phyloP scores from a whole-genome alignment of 2,113 vertebrate genomes.

The Platanista minor region DNA sequence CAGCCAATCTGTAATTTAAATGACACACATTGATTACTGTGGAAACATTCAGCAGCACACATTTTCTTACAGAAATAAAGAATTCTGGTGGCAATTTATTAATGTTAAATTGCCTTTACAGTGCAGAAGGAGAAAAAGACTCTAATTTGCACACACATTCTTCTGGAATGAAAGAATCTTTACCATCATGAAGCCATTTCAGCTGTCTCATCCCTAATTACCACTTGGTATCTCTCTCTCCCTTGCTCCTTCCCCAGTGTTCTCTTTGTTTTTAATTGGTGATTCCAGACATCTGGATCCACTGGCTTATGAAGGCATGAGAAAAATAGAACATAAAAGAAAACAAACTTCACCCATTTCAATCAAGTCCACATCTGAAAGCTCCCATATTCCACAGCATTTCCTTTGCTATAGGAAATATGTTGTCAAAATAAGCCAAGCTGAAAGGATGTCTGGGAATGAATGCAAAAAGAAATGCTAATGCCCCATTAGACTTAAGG shows the following conservation, averaged over 20 bases:
- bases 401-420: slow-evolving; percentile 51
- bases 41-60: slow-evolving; percentile 51
- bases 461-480: slow-evolving; percentile 36
- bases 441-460: slow-evolving; percentile 38
- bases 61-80: slow-evolving; percentile 72
- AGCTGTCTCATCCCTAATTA: slow-evolving; percentile 82
- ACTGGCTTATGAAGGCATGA: slow-evolving; percentile 63
- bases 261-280: slow-evolving; percentile 79
- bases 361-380: slow-evolving; percentile 51
- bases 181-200: slow-evolving; percentile 83
- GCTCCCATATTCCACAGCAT: background rate
- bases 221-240: slow-evolving; percentile 73
- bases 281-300: slow-evolving; percentile 77
- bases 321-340: slow-evolving; percentile 63
- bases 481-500: background rate
- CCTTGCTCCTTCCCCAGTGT: slow-evolving; percentile 57
- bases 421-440: slow-evolving; percentile 25
- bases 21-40: slow-evolving; percentile 40
- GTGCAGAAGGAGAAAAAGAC: slow-evolving; percentile 51
- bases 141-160: slow-evolving; percentile 77
- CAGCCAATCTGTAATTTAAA: slow-evolving; percentile 67
- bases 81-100: slow-evolving; percentile 65
- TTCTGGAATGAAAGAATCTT: slow-evolving; percentile 76
- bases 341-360: slow-evolving; percentile 70
- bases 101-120: slow-evolving; percentile 70